Evolutionary conservation across 1,140 invertebrate species (phyloP), one percentile per base, ranked within the genome.

Genomic region (Rhopalosiphum padi): DNA sequence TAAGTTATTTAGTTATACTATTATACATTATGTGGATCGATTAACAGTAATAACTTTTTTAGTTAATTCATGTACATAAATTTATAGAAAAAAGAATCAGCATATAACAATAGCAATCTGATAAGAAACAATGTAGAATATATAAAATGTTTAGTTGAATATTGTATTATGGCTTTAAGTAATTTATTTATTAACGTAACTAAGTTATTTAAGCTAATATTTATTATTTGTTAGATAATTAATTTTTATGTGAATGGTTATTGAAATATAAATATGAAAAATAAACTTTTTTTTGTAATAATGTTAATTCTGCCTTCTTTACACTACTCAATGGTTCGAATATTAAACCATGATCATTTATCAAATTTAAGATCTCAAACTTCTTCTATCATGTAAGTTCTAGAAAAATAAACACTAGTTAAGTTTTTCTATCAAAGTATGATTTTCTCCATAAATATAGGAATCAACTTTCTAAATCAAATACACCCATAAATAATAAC

Each of bases 181-280:
- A 68, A 68, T 68, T 68, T 68, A 68, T 68, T 68, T 68, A 68
- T 68, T 15, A n/a, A 68, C 11, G 60, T 68, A 68, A 68, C 60
- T 68, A n/a, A n/a, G 60, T 68, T 18, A 68, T 68, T 68, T n/a
- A 68, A 68, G n/a, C 60, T 68, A 68, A 68, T 68, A 68, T 68
- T 68, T 68, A 53, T 68, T 68, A 68, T 68, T 68, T 68, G 60
- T 30, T 1, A 68, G 30, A n/a, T 68, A 68, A n/a, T 68, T n/a
- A 15, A n/a, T n/a, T 68, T 68, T 68, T 68, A n/a, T 68, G 15
- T 68, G 15, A 68, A n/a, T 68, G 11, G 30, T 68, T 68, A 68
- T 68, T 68, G 11, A 68, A 68, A 68, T 68, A n/a, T 68, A 68
- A 68, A 68, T 68, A 68, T 68, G 60, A 68, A 68, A 68, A 68